A percentile compares a stretch with the other conserved stretches of the same genome.
Conservation (phyloP, 2,797 vertebrate genomes). For the Macrochelys suwanniensis region DNA sequence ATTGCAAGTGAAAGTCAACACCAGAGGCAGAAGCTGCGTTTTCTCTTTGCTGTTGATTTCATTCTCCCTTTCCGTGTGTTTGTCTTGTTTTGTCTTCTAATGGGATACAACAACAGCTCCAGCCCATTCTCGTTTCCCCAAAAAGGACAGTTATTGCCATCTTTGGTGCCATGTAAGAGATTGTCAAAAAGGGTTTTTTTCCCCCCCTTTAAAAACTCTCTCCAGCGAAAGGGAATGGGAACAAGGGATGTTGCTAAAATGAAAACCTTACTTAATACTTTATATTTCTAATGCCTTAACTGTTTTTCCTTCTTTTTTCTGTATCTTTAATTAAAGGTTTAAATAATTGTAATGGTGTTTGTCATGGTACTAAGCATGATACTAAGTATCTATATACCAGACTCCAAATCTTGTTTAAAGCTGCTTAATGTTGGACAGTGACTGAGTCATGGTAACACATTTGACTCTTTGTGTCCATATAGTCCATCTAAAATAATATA, state of each 20-base stretch:
- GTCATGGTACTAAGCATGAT: background rate
- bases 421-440: background rate
- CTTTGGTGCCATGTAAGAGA: background rate
- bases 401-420: background rate
- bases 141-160: background rate
- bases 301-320: background rate
- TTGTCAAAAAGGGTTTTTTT: background rate
- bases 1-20: background rate
- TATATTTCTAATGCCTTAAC: background rate
- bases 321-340: background rate
- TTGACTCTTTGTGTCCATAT: background rate
- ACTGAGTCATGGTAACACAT: background rate
- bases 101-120: background rate
- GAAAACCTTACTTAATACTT: background rate
- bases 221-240: background rate
- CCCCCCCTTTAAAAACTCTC: background rate
- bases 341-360: background rate
- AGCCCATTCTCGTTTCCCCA: background rate
- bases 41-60: background rate
- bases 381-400: background rate
- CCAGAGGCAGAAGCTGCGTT: background rate
- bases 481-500: background rate
- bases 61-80: background rate
- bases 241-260: background rate
- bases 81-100: background rate